Percentiles rank a stretch among this genome's conserved stretches.
phyloP scores from a whole-genome alignment of 2,888 invertebrate genomes.

The Aspidapion aeneum region DNA sequence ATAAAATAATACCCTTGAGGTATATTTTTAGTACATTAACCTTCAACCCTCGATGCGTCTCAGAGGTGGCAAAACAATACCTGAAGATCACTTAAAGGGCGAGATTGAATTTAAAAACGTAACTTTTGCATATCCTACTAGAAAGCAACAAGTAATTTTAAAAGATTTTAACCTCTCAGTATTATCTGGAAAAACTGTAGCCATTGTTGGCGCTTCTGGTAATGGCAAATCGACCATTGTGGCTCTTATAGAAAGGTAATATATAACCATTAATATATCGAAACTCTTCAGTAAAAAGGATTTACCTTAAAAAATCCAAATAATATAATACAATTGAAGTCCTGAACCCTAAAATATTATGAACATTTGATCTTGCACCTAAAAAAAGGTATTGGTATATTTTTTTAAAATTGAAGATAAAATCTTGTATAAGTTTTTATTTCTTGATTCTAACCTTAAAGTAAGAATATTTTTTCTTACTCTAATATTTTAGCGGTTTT shows the following conservation, averaged over 20 bases:
- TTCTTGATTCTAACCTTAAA: too few relatives aligned
- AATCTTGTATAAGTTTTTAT: too few relatives aligned
- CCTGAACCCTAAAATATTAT: too few relatives aligned
- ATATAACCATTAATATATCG: too few relatives aligned
- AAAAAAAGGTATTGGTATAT: too few relatives aligned
- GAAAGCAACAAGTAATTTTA: constrained; percentile 70
- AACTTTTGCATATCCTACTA: constrained; percentile 84
- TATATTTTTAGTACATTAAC: constrained; percentile 65
- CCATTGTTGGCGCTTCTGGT: constrained; percentile 90
- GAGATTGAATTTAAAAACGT: constrained; percentile 84
- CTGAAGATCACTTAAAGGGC: constrained; percentile 67
- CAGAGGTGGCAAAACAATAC: constrained; percentile 63
- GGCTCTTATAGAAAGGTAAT: constrained; percentile 79
- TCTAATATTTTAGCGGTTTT: too few relatives aligned
- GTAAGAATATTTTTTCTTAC: too few relatives aligned
- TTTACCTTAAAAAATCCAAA: too few relatives aligned
- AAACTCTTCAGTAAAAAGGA: too few relatives aligned
- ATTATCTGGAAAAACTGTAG: constrained; percentile 85
- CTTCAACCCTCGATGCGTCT: constrained; percentile 66
- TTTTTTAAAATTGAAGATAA: too few relatives aligned
- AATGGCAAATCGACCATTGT: constrained; percentile 95
- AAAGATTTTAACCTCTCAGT: constrained; percentile 78
- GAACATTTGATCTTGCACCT: too few relatives aligned
- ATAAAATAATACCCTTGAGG: not conserved
- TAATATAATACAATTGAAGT: too few relatives aligned